Evolutionary conservation across 2,797 vertebrate species (phyloP).

Genomic region (Heteromormyrus szaboi): DNA sequence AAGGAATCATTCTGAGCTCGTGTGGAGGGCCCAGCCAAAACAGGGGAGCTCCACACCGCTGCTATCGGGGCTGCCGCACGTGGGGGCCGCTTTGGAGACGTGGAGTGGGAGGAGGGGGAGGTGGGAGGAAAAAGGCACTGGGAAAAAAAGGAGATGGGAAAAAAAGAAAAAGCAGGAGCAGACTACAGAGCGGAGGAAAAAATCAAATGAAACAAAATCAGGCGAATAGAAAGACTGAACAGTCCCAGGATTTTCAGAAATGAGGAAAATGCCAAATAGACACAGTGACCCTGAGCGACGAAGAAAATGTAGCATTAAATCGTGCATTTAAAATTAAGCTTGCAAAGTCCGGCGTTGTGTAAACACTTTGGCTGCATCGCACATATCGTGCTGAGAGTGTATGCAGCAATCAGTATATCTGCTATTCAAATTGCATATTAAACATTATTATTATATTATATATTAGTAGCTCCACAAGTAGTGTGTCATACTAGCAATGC

Average conservation of each 20-base stretch:
- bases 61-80: neutral
- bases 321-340: neutral
- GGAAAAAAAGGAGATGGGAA: neutral
- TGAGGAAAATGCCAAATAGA: neutral
- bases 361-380: neutral
- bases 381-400: neutral
- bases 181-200: neutral
- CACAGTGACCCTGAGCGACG: neutral
- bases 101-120: neutral
- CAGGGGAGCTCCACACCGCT: neutral
- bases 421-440: neutral
- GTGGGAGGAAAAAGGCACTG: neutral
- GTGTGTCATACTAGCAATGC: neutral
- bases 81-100: neutral
- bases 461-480: neutral
- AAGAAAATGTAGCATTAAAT: neutral
- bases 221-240: neutral
- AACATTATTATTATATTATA: neutral
- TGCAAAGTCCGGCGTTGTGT: neutral
- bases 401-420: neutral
- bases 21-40: neutral
- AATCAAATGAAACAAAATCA: neutral
- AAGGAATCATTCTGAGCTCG: neutral
- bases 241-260: neutral
- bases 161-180: neutral